phyloP scores from a whole-genome alignment of 1,140 invertebrate species.

The Drosophila busckii region DNA sequence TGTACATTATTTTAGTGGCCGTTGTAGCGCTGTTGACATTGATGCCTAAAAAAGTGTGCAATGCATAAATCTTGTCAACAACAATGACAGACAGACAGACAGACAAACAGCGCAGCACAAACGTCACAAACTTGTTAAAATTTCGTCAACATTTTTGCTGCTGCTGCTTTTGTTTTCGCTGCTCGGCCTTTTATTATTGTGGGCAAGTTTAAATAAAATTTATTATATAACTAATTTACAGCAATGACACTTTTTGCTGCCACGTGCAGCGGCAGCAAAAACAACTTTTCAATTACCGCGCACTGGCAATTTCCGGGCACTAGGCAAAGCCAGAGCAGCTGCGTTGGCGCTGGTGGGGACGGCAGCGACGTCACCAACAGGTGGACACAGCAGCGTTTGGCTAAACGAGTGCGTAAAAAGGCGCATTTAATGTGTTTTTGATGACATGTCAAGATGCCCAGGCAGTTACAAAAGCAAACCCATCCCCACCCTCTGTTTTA shows the following conservation, averaged over 20 bases:
- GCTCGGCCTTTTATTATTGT: slow-evolving; percentile 29
- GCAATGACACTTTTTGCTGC: slow-evolving; percentile 50
- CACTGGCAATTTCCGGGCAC: slow-evolving; percentile 54
- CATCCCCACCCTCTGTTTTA: neutral
- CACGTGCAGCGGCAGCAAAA: slow-evolving; percentile 28
- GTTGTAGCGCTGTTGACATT: neutral
- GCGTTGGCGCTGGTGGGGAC: neutral
- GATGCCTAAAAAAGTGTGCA: neutral
- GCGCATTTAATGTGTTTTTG: slow-evolving; percentile 76
- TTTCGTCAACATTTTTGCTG: slow-evolving; percentile 39
- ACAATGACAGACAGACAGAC: neutral
- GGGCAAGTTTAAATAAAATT: slow-evolving; percentile 25
- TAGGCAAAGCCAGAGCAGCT: slow-evolving; percentile 10
- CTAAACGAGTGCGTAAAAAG: slow-evolving; percentile 71
- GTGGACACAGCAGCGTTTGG: slow-evolving; percentile 71
- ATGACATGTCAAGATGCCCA: slow-evolving; percentile 69
- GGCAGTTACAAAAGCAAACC: neutral
- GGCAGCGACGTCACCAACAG: slow-evolving; percentile 37
- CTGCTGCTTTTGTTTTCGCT: too few relatives aligned
- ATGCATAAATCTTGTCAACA: slow-evolving; percentile 1
- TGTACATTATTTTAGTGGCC: neutral
- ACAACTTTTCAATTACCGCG: slow-evolving; percentile 60
- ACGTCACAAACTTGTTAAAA: slow-evolving; percentile 46
- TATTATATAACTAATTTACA: slow-evolving; percentile 61
- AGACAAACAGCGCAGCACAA: neutral